Conservation (phyloP, 2,888 invertebrate genomes). For the Scaptomyza caliginosa region DNA sequence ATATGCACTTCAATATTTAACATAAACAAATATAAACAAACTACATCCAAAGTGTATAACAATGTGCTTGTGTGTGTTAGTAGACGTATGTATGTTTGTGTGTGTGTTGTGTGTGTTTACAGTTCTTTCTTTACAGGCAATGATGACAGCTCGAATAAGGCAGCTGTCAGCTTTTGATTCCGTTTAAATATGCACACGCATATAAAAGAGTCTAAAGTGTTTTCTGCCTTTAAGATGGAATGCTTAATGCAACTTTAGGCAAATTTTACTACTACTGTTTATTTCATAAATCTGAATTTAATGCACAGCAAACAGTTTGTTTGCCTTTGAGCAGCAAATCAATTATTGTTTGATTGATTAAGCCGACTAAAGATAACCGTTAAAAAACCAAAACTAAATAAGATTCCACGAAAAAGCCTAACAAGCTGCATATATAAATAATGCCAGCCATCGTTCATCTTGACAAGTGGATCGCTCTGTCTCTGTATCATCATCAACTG, state of each 20-base stretch:
- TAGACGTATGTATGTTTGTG: slow-evolving; percentile 5
- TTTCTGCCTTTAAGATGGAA: background rate
- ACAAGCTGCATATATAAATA: background rate
- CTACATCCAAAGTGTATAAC: slow-evolving; percentile 60
- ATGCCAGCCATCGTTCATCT: background rate
- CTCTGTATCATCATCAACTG: slow-evolving; percentile 22
- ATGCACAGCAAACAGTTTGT: background rate
- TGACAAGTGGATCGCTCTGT: slow-evolving; percentile 7
- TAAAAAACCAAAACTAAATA: background rate
- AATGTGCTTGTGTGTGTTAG: slow-evolving; percentile 22
- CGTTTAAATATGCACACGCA: slow-evolving; percentile 10
- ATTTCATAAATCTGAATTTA: background rate
- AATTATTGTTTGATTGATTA: background rate
- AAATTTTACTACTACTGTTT: background rate
- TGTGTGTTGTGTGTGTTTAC: slow-evolving; percentile 29
- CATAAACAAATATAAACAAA: slow-evolving; percentile 72
- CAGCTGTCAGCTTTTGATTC: slow-evolving; percentile 31
- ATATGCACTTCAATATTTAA: slow-evolving; percentile 71
- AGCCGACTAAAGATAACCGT: background rate
- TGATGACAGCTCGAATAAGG: slow-evolving; percentile 25
- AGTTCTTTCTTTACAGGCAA: slow-evolving; percentile 33
- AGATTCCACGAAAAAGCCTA: background rate
- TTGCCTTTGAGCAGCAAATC: background rate
- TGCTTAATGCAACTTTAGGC: background rate
- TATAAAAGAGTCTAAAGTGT: background rate